These are phyloP conservation scores for Diogma glabrata DNA, from an alignment of 2,888 invertebrate genomes.

Conservation along the genomic window DNA sequence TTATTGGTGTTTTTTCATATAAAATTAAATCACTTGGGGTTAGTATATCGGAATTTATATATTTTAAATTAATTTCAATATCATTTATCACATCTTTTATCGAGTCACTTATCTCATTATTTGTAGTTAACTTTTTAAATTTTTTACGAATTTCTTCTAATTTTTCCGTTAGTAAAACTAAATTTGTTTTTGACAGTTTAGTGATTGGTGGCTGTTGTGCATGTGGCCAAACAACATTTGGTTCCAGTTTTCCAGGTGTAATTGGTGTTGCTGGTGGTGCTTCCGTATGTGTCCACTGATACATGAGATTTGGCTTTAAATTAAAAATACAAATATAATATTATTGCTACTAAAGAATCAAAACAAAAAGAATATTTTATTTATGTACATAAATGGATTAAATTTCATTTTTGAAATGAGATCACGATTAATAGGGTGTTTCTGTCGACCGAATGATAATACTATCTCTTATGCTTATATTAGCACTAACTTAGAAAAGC, in stretches of 20 bases:
- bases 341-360: conserved; percentile 1
- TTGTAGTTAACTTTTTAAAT: too few relatives aligned
- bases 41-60: background rate
- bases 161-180: background rate
- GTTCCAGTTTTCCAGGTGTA: conserved; percentile 63
- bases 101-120: background rate
- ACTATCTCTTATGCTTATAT: too few relatives aligned
- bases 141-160: too few relatives aligned
- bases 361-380: too few relatives aligned
- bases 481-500: too few relatives aligned
- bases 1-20: too few relatives aligned
- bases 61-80: conserved; percentile 1
- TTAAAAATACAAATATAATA: conserved; percentile 12
- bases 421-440: too few relatives aligned
- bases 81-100: conserved; percentile 1
- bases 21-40: background rate
- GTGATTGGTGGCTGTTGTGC: conserved; percentile 17
- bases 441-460: too few relatives aligned
- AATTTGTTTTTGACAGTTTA: background rate
- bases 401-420: too few relatives aligned
- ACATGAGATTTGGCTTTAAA: conserved; percentile 76
- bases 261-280: conserved; percentile 50
- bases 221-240: conserved; percentile 59
- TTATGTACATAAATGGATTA: too few relatives aligned
- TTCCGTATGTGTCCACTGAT: conserved; percentile 81